These are phyloP conservation scores for Sepioteuthis lessoniana DNA, from an alignment of 2,888 invertebrate genomes.

Conservation along the genomic window DNA sequence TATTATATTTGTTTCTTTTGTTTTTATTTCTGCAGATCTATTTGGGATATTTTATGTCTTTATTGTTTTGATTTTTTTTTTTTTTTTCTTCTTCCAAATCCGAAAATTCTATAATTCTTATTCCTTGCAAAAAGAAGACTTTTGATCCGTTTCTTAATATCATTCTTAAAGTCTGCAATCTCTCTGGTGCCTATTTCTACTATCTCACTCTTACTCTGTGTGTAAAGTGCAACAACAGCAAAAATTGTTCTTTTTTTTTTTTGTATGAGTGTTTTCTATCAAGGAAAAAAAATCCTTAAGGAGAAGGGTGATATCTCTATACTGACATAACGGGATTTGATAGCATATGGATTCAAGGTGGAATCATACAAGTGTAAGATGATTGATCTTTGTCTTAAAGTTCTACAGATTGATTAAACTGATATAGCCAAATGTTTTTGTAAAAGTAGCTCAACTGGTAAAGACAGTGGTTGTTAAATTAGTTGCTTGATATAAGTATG, in stretches of 20 bases:
- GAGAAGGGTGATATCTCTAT: background rate
- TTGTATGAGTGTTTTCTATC: no score
- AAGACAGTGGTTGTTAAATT: no score
- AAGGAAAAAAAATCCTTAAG: no score
- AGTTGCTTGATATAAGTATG: no score
- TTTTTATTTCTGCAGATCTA: no score
- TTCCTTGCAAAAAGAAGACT: background rate
- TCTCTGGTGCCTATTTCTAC: background rate
- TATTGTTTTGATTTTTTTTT: no score
- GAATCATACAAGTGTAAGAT: background rate
- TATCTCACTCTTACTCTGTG: no score
- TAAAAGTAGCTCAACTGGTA: no score
- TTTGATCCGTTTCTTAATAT: background rate
- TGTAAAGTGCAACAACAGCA: no score
- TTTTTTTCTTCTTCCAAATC: background rate
- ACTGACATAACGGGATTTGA: background rate
- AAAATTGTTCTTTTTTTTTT: no score
- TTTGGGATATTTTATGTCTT: no score
- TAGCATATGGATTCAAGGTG: background rate
- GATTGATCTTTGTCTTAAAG: background rate
- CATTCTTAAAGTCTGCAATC: background rate
- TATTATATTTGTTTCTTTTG: no score
- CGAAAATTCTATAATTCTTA: background rate
- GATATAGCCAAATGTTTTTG: background rate
- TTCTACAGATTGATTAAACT: background rate